Percentiles rank a stretch among this genome's conserved stretches.
Evolutionary conservation across 2,113 vertebrate genomes (phyloP).

Genomic region (Salvelinus alpinus): DNA sequence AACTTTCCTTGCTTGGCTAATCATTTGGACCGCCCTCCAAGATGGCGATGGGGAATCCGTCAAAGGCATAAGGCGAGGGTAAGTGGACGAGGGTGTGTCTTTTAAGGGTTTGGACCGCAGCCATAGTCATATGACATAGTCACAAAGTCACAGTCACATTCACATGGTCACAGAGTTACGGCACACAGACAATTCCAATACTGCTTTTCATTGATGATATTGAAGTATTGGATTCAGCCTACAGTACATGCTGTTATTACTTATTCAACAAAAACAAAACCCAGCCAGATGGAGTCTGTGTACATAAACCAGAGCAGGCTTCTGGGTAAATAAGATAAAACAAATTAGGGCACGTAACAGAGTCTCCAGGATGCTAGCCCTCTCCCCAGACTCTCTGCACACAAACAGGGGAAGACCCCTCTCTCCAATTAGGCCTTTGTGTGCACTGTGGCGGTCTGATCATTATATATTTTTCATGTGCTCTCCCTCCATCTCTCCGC

Average conservation of each 20-base stretch:
- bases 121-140: too few species aligned
- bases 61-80: too few species aligned
- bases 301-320: slow-evolving; percentile 27
- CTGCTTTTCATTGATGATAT: slow-evolving; percentile 35
- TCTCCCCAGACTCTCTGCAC: neutral
- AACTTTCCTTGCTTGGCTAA: too few species aligned
- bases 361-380: slow-evolving; percentile 9
- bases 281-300: slow-evolving; percentile 12
- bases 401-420: slow-evolving; percentile 40
- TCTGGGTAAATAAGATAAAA: slow-evolving; percentile 54
- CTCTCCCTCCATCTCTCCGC: slow-evolving; percentile 47
- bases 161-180: too few species aligned
- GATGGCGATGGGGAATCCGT: too few species aligned
- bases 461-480: slow-evolving; percentile 73
- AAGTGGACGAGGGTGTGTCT: too few species aligned
- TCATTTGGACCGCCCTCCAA: too few species aligned
- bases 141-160: too few species aligned
- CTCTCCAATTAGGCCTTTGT: slow-evolving; percentile 55
- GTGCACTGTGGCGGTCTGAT: slow-evolving; percentile 62
- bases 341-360: slow-evolving; percentile 33
- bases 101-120: too few species aligned
- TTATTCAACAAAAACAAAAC: too few species aligned
- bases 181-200: too few species aligned
- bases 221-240: slow-evolving; percentile 55
- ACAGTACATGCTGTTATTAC: too few species aligned